Percentiles rank a stretch among this genome's conserved stretches.
These are phyloP conservation scores for Dasysyrphus albostriatus DNA, from an alignment of 2,888 invertebrate genomes.

Conservation along the genomic window DNA sequence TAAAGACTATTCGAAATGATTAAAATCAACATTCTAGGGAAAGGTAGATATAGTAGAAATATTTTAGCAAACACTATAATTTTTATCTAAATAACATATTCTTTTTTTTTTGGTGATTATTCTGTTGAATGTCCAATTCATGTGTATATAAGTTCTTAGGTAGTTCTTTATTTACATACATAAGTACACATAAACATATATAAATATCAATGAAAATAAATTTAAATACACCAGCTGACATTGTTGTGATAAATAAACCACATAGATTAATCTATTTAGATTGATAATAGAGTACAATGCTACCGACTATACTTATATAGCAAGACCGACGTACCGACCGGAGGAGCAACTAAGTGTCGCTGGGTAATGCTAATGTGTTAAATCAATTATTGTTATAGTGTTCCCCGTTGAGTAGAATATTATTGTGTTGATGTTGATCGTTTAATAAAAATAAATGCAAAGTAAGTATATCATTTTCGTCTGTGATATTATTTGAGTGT, in stretches of 20 bases:
- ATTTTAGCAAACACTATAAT: too few relatives aligned
- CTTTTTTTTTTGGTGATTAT: too few relatives aligned
- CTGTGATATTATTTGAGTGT: neutral
- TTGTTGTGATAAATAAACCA: constrained; percentile 40
- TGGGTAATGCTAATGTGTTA: constrained; percentile 1
- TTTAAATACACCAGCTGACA: constrained; percentile 35
- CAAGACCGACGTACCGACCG: neutral
- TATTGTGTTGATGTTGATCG: constrained; percentile 14
- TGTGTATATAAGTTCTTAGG: too few relatives aligned
- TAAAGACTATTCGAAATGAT: too few relatives aligned
- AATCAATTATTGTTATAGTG: constrained; percentile 52
- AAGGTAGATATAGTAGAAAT: too few relatives aligned
- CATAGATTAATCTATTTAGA: constrained; percentile 45
- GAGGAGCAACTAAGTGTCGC: constrained; percentile 34
- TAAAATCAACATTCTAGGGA: too few relatives aligned
- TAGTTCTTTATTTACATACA: too few relatives aligned
- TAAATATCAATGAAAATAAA: constrained; percentile 5
- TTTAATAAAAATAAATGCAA: neutral
- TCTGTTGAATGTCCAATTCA: too few relatives aligned
- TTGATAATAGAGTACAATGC: constrained; percentile 64
- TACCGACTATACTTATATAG: neutral
- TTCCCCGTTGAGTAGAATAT: constrained; percentile 12
- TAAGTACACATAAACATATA: neutral
- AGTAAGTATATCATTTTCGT: neutral
- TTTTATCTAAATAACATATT: too few relatives aligned